These are phyloP conservation scores for Coregonus ussuriensis DNA, from an alignment of 2,797 vertebrate species.

Conservation along the genomic window DNA sequence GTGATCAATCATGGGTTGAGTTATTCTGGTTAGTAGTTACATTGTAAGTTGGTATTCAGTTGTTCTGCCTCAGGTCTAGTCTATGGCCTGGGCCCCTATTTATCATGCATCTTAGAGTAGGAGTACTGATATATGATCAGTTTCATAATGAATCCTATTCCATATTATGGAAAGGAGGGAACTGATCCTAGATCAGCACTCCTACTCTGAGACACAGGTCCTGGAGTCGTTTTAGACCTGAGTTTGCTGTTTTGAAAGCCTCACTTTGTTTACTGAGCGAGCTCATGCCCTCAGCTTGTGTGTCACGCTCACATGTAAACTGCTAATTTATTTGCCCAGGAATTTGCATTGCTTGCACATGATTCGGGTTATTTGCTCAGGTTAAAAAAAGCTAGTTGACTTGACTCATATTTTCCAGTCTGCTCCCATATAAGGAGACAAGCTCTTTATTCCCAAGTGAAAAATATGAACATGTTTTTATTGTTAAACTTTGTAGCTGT, in stretches of 20 bases:
- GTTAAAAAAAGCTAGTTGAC: slow-evolving; percentile 18
- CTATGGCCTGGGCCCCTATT: too few species aligned
- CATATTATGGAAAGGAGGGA: neutral
- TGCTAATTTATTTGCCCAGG: slow-evolving; percentile 48
- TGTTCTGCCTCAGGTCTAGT: neutral
- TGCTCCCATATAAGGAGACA: slow-evolving; percentile 46
- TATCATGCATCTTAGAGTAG: neutral
- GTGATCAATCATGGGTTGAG: neutral
- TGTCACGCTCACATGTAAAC: slow-evolving; percentile 54
- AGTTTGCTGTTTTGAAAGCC: slow-evolving; percentile 59
- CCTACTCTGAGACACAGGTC: neutral
- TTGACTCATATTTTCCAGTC: slow-evolving; percentile 19
- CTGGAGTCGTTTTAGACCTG: slow-evolving; percentile 31
- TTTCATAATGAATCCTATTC: neutral
- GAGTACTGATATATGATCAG: neutral
- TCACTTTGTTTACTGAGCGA: slow-evolving; percentile 39
- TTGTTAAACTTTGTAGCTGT: slow-evolving; percentile 28
- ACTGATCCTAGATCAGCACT: neutral
- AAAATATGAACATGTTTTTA: slow-evolving; percentile 41
- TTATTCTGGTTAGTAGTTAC: neutral
- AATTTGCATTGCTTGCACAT: slow-evolving; percentile 51
- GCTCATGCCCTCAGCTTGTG: slow-evolving; percentile 37
- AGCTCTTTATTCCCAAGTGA: slow-evolving; percentile 35
- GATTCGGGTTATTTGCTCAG: slow-evolving; percentile 35
- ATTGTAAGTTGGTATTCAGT: neutral